These are phyloP conservation scores for Sterrhoptilus dennistouni DNA, from an alignment of 2,113 vertebrate species.

Conservation along the genomic window DNA sequence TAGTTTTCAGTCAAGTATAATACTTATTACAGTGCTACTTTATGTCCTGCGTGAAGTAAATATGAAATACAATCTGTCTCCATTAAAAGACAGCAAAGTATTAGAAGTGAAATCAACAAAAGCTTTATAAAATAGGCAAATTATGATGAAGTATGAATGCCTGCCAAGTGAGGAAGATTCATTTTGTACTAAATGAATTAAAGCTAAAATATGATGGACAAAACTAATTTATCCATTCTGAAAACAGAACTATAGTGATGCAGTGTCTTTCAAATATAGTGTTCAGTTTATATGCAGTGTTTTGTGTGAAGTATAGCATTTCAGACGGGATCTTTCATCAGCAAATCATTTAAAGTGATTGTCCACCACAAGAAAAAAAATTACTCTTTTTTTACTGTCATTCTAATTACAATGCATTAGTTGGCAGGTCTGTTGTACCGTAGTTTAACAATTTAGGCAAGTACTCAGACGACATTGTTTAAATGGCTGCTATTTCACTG, in stretches of 20 bases:
- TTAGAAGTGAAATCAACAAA: constrained; percentile 25
- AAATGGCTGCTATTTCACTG: background rate
- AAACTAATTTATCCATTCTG: background rate
- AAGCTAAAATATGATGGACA: background rate
- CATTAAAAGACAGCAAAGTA: constrained; percentile 33
- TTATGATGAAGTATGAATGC: background rate
- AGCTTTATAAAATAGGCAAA: constrained; percentile 8
- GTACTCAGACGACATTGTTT: background rate
- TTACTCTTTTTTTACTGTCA: background rate
- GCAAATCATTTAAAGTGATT: background rate
- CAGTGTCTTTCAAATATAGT: background rate
- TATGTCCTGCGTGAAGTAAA: background rate
- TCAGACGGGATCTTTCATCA: background rate
- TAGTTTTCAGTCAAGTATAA: background rate
- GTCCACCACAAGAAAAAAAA: background rate
- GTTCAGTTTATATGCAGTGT: background rate
- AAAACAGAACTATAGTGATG: constrained; percentile 8
- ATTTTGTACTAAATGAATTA: constrained; percentile 23
- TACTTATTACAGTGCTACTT: background rate
- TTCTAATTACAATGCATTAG: background rate
- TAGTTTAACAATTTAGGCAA: background rate
- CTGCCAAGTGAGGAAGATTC: constrained; percentile 17
- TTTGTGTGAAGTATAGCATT: background rate
- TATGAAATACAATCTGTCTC: constrained; percentile 8
- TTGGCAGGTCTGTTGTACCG: background rate